A percentile compares a stretch with the other conserved stretches of the same genome.
Evolutionary conservation across 2,888 invertebrate genomes (phyloP).

Genomic region (Brenthis daphne): DNA sequence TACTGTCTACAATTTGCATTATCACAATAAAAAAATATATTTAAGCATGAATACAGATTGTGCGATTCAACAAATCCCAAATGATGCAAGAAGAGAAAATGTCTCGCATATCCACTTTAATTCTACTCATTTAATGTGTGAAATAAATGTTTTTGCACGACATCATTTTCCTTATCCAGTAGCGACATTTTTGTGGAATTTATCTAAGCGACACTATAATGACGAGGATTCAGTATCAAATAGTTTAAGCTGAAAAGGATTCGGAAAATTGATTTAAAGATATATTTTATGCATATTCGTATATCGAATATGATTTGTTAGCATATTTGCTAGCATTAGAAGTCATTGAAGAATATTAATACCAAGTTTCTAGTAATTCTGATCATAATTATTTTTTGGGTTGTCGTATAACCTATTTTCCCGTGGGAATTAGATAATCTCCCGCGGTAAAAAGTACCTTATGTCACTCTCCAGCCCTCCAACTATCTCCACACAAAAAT

Average conservation of each 20-base stretch:
- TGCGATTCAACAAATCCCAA: conserved; percentile 12
- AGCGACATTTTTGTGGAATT: neutral
- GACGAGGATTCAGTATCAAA: neutral
- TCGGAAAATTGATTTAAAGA: too few relatives aligned
- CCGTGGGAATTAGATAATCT: too few relatives aligned
- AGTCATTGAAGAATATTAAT: too few relatives aligned
- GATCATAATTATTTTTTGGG: too few relatives aligned
- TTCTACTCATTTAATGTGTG: conserved; percentile 21
- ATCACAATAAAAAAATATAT: too few relatives aligned
- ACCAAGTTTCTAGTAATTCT: too few relatives aligned
- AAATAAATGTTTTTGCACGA: conserved; percentile 11
- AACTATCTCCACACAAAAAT: too few relatives aligned
- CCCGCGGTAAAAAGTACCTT: too few relatives aligned
- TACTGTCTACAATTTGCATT: too few relatives aligned
- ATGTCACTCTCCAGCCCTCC: too few relatives aligned
- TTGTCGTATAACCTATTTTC: too few relatives aligned
- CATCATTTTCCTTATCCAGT: conserved; percentile 1
- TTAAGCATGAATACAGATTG: conserved; percentile 7
- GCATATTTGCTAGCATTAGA: too few relatives aligned
- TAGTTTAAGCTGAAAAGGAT: neutral
- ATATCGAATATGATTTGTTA: neutral
- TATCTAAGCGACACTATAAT: neutral
- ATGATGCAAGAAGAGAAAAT: conserved; percentile 18
- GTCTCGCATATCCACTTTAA: conserved; percentile 15
- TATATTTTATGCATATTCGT: neutral